These are phyloP conservation scores for Salvelinus fontinalis DNA, from an alignment of 2,113 vertebrate genomes.

Conservation along the genomic window DNA sequence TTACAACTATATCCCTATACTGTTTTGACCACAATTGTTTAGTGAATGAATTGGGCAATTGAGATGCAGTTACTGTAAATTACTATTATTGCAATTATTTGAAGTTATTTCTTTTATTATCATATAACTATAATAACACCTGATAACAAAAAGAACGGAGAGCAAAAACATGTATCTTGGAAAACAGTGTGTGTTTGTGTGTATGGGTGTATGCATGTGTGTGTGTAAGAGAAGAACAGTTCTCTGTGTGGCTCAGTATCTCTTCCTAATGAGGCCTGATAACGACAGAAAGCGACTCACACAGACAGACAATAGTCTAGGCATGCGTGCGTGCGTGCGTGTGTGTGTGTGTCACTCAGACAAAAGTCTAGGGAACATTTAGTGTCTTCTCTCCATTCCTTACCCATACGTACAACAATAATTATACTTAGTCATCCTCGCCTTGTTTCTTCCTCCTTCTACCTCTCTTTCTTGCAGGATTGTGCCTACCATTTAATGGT, in stretches of 20 bases:
- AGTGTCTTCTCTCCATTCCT: too few species aligned
- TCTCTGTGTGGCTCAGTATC: conserved; percentile 48
- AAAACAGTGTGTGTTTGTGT: too few species aligned
- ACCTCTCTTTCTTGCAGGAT: conserved; percentile 7
- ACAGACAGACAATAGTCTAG: conserved; percentile 59
- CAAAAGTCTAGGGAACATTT: too few species aligned
- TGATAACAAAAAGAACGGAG: too few species aligned
- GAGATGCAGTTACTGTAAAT: not conserved
- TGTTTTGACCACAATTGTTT: not conserved
- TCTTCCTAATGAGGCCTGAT: conserved; percentile 78
- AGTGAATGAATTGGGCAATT: not conserved
- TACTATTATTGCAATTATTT: not conserved
- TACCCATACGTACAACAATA: not conserved
- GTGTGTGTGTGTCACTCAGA: conserved; percentile 1
- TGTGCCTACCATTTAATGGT: not conserved
- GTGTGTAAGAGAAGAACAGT: conserved; percentile 46
- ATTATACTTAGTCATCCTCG: conserved; percentile 55
- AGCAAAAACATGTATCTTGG: too few species aligned
- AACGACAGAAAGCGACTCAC: conserved; percentile 67
- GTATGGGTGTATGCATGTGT: not conserved
- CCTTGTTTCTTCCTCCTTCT: conserved; percentile 40
- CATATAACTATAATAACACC: too few species aligned
- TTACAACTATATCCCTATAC: not conserved
- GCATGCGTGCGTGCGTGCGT: conserved; percentile 35
- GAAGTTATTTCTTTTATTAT: not conserved